A percentile compares a stretch with the other conserved stretches of the same genome.
phyloP scores from a whole-genome alignment of 2,888 invertebrate species.

The Drosophila anceps region DNA sequence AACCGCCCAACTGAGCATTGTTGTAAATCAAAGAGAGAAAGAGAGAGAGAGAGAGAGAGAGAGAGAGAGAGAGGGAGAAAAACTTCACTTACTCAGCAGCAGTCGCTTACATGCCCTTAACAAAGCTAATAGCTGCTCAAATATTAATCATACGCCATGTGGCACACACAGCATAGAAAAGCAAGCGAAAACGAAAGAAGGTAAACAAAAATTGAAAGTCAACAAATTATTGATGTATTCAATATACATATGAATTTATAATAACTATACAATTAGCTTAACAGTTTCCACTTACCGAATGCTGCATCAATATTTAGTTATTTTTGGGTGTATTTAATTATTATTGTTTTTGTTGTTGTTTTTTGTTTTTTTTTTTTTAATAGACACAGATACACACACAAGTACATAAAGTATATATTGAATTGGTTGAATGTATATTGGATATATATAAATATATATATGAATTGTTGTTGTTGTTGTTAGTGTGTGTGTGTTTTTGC shows the following conservation, averaged over 20 bases:
- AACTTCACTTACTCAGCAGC: not conserved
- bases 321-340: constrained; percentile 31
- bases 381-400: constrained; percentile 71
- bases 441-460: constrained; percentile 12
- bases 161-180: not conserved
- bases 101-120: too few relatives aligned
- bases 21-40: not conserved
- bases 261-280: constrained; percentile 6
- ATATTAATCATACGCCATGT: constrained; percentile 26
- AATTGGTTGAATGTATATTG: constrained; percentile 39
- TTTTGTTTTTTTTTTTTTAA: constrained; percentile 23
- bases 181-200: not conserved
- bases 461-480: constrained; percentile 32
- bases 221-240: constrained; percentile 1
- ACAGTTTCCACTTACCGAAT: constrained; percentile 67
- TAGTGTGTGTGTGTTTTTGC: constrained; percentile 19
- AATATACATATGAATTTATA: constrained; percentile 11
- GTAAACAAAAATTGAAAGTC: not conserved
- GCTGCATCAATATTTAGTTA: constrained; percentile 49
- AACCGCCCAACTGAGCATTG: not conserved
- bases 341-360: constrained; percentile 23
- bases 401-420: constrained; percentile 59
- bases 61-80: too few relatives aligned
- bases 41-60: too few relatives aligned
- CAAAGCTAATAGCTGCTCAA: not conserved